A percentile compares a stretch with the other conserved stretches of the same genome.
Evolutionary conservation across 2,888 invertebrate species (phyloP).

Genomic region (Euclidia mi): DNA sequence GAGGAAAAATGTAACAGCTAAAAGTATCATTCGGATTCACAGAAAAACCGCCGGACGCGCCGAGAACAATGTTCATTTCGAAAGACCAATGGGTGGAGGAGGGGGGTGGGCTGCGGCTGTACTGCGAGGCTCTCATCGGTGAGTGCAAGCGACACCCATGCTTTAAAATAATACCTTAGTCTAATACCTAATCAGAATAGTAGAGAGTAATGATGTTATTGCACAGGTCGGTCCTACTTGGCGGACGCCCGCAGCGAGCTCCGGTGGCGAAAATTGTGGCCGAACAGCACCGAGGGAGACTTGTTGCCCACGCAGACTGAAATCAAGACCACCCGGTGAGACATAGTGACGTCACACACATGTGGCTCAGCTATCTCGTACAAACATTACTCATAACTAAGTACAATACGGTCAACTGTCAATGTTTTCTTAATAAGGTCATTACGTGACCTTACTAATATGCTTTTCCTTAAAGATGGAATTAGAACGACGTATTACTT

Average conservation of each 20-base stretch:
- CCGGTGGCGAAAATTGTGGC: conserved; percentile 91
- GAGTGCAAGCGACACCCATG: conserved; percentile 67
- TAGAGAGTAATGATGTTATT: conserved; percentile 21
- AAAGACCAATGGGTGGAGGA: conserved; percentile 91
- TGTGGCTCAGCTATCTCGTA: no score
- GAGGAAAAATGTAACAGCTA: conserved; percentile 53
- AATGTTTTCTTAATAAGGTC: no score
- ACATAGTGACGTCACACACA: background rate
- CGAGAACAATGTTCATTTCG: conserved; percentile 92
- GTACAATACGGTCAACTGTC: no score
- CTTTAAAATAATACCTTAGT: no score
- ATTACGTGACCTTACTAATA: no score
- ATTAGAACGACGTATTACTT: no score
- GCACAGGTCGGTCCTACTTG: conserved; percentile 91
- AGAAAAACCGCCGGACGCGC: conserved; percentile 91
- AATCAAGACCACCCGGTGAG: conserved; percentile 82
- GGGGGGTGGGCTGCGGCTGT: conserved; percentile 91
- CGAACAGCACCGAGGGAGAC: conserved; percentile 87
- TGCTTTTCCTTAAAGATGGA: no score
- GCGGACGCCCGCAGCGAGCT: conserved; percentile 93
- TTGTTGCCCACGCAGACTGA: conserved; percentile 77
- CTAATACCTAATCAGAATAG: conserved; percentile 12
- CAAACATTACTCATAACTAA: no score
- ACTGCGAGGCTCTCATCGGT: conserved; percentile 95
- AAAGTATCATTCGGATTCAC: conserved; percentile 62